Evolutionary conservation across 2,797 vertebrate genomes (phyloP).

Genomic region (Gymnothorax reevesii): DNA sequence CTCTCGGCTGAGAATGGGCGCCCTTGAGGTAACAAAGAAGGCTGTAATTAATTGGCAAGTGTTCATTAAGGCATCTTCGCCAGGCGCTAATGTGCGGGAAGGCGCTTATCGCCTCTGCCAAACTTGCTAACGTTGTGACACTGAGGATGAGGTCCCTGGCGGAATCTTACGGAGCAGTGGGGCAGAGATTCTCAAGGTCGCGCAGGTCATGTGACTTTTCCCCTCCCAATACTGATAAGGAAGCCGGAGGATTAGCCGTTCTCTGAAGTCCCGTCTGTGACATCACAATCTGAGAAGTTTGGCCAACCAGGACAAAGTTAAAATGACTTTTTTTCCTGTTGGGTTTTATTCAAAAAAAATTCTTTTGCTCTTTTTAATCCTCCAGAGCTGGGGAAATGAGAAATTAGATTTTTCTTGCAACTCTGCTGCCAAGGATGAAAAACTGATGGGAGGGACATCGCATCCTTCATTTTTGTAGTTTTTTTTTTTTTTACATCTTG

Average conservation of each 20-base stretch:
- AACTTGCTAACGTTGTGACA: background rate
- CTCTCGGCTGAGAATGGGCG: background rate
- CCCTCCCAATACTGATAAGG: background rate
- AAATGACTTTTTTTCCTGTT: background rate
- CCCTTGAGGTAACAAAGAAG: background rate
- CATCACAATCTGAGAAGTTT: background rate
- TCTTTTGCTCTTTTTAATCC: background rate
- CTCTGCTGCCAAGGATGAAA: background rate
- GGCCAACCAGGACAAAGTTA: background rate
- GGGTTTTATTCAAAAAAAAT: background rate
- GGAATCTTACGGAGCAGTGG: background rate
- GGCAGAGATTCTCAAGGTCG: background rate
- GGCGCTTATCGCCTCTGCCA: background rate
- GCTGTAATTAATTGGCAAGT: constrained; percentile 6
- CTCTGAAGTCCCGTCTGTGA: background rate
- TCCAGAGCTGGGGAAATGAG: background rate
- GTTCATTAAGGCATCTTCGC: background rate
- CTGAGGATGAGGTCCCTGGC: background rate
- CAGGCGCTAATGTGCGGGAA: background rate
- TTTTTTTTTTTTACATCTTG: background rate
- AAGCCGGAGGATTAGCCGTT: background rate
- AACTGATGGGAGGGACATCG: background rate
- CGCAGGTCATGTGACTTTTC: background rate
- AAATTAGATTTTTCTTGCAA: background rate
- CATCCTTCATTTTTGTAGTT: background rate